Evolutionary conservation across 2,797 vertebrate genomes (phyloP).

Genomic region (Ptychadena robeensis): DNA sequence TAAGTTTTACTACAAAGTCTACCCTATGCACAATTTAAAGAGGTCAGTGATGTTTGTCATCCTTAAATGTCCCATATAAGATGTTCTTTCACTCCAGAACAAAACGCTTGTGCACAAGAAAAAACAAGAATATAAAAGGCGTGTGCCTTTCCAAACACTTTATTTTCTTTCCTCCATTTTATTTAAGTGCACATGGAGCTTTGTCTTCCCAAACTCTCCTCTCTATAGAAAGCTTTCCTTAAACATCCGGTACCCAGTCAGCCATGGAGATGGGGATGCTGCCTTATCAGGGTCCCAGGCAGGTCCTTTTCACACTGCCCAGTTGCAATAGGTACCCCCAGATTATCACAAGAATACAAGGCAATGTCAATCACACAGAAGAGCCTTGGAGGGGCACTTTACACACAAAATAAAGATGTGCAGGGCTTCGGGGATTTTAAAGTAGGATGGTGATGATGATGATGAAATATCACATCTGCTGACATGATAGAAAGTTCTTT

Average conservation of each 20-base stretch:
- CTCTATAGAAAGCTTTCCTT: conserved; percentile 2
- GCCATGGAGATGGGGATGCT: conserved; percentile 38
- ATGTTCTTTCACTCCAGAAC: neutral
- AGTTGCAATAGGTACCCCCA: conserved; percentile 1
- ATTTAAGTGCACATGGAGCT: conserved; percentile 13
- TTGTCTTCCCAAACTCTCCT: conserved; percentile 18
- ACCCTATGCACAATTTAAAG: neutral
- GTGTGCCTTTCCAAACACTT: conserved; percentile 39
- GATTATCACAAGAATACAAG: conserved; percentile 32
- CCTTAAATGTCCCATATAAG: neutral
- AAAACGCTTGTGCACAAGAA: neutral
- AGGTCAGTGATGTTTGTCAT: neutral
- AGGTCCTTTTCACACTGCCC: conserved; percentile 1
- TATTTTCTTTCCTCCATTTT: conserved; percentile 21
- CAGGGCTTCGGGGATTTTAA: neutral
- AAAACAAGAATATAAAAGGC: conserved; percentile 32
- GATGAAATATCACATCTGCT: neutral
- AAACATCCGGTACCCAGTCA: conserved; percentile 39
- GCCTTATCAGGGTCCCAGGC: conserved; percentile 35
- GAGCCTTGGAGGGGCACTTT: conserved; percentile 32
- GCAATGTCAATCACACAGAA: conserved; percentile 45
- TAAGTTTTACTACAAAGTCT: neutral
- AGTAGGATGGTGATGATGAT: no score
- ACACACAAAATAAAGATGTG: conserved; percentile 38
- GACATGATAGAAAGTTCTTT: neutral